These are phyloP conservation scores for Andrena marginata DNA, from an alignment of 2,888 invertebrate genomes.

Conservation along the genomic window DNA sequence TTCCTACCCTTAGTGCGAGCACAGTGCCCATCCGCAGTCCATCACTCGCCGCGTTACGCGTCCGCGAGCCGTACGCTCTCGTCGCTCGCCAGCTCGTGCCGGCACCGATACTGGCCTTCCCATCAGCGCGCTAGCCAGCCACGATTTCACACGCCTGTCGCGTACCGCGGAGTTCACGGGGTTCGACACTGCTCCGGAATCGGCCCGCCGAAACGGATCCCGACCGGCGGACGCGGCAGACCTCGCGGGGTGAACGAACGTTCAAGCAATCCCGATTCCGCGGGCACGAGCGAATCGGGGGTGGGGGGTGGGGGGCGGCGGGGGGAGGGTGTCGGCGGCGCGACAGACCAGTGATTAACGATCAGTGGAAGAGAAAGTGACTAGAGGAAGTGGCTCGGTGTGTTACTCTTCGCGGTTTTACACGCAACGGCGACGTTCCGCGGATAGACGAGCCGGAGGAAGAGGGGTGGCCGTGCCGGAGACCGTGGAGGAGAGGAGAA, in stretches of 20 bases:
- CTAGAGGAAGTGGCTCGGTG: conserved; percentile 61
- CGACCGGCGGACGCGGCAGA: not conserved
- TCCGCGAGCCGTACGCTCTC: conserved; percentile 40
- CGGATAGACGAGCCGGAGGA: conserved; percentile 33
- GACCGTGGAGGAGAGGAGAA: conserved; percentile 14
- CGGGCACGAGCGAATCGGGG: not conserved
- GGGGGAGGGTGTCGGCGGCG: not conserved
- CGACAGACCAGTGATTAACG: conserved; percentile 50
- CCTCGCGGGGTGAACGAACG: conserved; percentile 6
- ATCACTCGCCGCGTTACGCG: conserved; percentile 69
- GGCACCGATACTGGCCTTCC: not conserved
- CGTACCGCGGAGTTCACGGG: not conserved
- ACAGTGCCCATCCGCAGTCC: conserved; percentile 78
- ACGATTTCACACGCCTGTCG: not conserved
- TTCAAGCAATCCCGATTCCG: not conserved
- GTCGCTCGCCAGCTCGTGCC: not conserved
- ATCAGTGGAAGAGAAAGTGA: conserved; percentile 61
- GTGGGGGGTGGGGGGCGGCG: too few relatives aligned
- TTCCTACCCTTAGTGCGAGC: conserved; percentile 77
- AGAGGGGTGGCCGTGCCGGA: conserved; percentile 29
- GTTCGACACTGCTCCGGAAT: not conserved
- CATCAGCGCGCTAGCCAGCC: not conserved
- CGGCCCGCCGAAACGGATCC: not conserved
- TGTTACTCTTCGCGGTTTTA: conserved; percentile 56
- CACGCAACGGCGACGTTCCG: conserved; percentile 58